A percentile compares a stretch with the other conserved stretches of the same genome.
Evolutionary conservation across 2,113 vertebrate genomes (phyloP).

Genomic region (Myiozetetes cayanensis): DNA sequence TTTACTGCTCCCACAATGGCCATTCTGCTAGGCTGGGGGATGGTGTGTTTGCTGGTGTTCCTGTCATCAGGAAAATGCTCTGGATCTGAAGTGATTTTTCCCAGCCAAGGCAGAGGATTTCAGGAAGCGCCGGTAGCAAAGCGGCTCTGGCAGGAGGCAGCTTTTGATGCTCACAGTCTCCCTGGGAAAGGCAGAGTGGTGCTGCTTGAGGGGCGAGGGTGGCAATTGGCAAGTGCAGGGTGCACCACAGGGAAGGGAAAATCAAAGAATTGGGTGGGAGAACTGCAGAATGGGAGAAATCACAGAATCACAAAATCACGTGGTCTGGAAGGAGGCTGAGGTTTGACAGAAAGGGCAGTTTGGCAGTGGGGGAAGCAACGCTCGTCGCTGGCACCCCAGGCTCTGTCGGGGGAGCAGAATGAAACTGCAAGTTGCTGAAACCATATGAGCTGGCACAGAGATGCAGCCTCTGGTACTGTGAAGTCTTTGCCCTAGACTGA

Average conservation of each 20-base stretch:
- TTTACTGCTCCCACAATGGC: neutral
- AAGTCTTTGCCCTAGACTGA: neutral
- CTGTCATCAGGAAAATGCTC: neutral
- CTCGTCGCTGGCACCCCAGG: neutral
- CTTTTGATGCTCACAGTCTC: neutral
- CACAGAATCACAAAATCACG: neutral
- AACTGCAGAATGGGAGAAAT: neutral
- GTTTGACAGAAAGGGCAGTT: neutral
- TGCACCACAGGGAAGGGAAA: neutral
- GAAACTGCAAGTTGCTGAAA: neutral
- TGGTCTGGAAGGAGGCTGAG: neutral
- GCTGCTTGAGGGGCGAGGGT: neutral
- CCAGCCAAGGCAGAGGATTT: neutral
- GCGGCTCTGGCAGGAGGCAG: fast-evolving
- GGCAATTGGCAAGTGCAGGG: neutral
- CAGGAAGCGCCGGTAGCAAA: fast-evolving
- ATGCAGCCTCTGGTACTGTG: neutral
- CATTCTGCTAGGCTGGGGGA: neutral
- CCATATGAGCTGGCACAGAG: neutral
- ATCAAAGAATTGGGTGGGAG: fast-evolving
- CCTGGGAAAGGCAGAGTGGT: neutral
- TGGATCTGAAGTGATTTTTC: neutral
- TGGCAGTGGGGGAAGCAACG: neutral
- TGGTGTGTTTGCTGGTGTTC: neutral
- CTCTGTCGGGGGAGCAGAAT: fast-evolving